phyloP scores from a whole-genome alignment of 2,888 invertebrate species.

The Ischnura elegans region DNA sequence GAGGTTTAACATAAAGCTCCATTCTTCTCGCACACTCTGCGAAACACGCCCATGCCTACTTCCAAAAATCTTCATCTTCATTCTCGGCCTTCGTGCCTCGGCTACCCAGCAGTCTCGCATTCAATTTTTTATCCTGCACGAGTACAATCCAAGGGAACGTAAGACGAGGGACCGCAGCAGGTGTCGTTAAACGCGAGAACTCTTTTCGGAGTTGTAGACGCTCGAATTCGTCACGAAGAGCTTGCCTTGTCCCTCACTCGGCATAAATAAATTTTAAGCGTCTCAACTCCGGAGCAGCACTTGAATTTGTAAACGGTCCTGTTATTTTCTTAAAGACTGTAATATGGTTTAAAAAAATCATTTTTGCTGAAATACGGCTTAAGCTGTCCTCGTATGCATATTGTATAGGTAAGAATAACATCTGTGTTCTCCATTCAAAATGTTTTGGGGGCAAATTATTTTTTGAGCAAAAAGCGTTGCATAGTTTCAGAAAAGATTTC shows the following conservation, averaged over 20 bases:
- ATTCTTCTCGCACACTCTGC: background rate
- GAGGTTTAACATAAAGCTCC: background rate
- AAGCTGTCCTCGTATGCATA: too few species aligned
- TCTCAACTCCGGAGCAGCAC: background rate
- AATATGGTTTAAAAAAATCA: too few species aligned
- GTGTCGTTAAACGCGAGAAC: background rate
- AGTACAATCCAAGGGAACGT: background rate
- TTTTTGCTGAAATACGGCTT: too few species aligned
- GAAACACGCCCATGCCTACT: too few species aligned
- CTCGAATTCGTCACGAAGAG: background rate
- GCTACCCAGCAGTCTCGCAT: background rate
- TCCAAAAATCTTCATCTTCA: too few species aligned
- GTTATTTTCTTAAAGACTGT: too few species aligned
- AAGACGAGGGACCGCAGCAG: background rate
- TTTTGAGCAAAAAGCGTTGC: too few species aligned
- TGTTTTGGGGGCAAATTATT: too few species aligned
- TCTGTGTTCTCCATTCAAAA: too few species aligned
- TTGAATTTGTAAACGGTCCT: background rate
- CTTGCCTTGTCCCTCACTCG: background rate
- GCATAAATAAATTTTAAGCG: background rate
- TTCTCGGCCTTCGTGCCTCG: background rate
- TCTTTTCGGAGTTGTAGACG: background rate
- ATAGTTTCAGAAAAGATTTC: too few species aligned
- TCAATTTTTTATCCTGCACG: background rate
- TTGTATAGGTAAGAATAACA: too few species aligned